Evolutionary conservation across 2,888 invertebrate species (phyloP), one percentile per base, ranked within the genome.

Genomic region (Eustalomyia histrio): DNA sequence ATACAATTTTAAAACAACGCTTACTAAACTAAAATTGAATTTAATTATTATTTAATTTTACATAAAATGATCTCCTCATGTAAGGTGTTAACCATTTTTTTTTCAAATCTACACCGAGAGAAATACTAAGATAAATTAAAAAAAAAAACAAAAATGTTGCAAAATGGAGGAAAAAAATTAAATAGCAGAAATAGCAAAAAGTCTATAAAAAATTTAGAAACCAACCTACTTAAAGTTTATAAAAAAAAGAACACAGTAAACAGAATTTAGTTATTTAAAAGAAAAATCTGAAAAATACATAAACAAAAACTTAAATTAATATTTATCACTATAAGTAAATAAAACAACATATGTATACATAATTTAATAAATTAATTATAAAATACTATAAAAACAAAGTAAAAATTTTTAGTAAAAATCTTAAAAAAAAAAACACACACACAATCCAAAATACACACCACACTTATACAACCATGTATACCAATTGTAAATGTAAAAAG

Each of bases 11-110:
- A 29, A 18, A 68, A 65, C 53, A 73, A 73, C 60, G 53, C 43
- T 69, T 33, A 68, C 64, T 12, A 57, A 69, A 64, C 21, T 55
- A 43, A 55, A 65, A 75, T 47, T 53, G 16, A 69, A 24, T 39
- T 67, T 74, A 72, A 79, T 58, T 79, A 73, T 65, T 63, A 29
- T 68, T 8, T 60, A 78, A 58, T 73, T 71, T 72, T 47, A 69
- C 73, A 63, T 39, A 63, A 69, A 78, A 79, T 85, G 85, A 85
- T 85, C 85, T 85, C 85, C 85, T 84, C 83, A 81, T 63, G 83
- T 83, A 83, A 84, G 79, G 83, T 29, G 71, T 68, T 81, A 67
- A 78, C 83, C 83, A 79, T 86, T 85, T 87, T 64, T 86, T 85
- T 87, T 64, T 47, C n/a, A 47, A 47, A 47, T n/a, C n/a, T n/a